Conservation (phyloP, 2,797 vertebrate species). For the Microchirus variegatus region DNA sequence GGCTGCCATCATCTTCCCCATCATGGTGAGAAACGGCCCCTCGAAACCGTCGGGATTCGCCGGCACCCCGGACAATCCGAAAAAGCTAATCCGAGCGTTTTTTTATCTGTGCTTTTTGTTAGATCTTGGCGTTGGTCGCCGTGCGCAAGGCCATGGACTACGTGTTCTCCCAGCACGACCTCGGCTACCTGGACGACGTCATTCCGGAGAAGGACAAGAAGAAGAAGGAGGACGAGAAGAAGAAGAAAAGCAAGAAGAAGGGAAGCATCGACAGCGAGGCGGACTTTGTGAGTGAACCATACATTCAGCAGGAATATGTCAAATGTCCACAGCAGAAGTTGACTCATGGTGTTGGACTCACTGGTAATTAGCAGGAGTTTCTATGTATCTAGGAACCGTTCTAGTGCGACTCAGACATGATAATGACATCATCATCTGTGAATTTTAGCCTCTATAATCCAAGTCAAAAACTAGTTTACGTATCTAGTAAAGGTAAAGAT, state of each 20-base stretch:
- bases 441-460: too few species aligned
- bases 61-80: too few species aligned
- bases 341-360: too few species aligned
- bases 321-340: background rate
- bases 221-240: conserved; percentile 99
- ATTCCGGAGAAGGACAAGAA: conserved; percentile 99
- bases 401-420: too few species aligned
- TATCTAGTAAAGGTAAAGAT: too few species aligned
- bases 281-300: conserved; percentile 87
- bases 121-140: conserved; percentile 95
- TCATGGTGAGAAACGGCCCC: conserved; percentile 90
- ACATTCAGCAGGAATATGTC: background rate
- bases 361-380: too few species aligned
- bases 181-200: conserved; percentile 96
- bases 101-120: background rate
- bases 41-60: too few species aligned
- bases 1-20: conserved; percentile 96
- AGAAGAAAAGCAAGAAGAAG: conserved; percentile 94
- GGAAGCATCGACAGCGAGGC: conserved; percentile 94
- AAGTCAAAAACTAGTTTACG: too few species aligned
- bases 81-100: background rate
- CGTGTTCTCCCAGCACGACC: conserved; percentile 96
- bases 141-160: conserved; percentile 99
- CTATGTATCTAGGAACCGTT: too few species aligned
- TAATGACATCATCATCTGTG: too few species aligned